Conservation (phyloP, 2,888 invertebrate species). For the Andrena dorsata region DNA sequence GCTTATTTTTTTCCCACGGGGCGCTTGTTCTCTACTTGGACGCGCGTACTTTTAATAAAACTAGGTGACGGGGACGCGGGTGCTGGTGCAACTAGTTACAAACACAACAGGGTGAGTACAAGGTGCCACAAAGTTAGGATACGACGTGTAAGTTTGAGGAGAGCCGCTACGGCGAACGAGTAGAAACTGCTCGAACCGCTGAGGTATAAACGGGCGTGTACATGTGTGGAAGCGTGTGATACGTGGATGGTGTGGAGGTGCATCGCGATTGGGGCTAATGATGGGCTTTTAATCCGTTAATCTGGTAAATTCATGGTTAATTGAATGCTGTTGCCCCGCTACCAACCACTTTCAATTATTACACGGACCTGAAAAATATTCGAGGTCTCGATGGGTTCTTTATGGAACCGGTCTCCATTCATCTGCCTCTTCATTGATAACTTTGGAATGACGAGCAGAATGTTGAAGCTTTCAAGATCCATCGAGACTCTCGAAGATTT, state of each 20-base stretch:
- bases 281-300: neutral
- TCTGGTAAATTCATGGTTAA: no score
- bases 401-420: no score
- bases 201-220: neutral
- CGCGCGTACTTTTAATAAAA: constrained; percentile 20
- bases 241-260: neutral
- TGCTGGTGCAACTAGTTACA: constrained; percentile 52
- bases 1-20: constrained; percentile 4
- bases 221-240: constrained; percentile 19
- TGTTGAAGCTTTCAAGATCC: no score
- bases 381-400: no score
- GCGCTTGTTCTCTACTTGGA: constrained; percentile 10
- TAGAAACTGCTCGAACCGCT: constrained; percentile 38
- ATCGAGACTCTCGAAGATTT: no score
- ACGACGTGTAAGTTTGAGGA: constrained; percentile 41
- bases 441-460: no score
- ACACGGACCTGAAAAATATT: no score
- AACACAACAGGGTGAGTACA: constrained; percentile 45
- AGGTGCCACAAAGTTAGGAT: constrained; percentile 57
- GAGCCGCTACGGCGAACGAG: constrained; percentile 35
- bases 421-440: no score
- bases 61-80: constrained; percentile 17
- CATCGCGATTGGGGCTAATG: constrained; percentile 24
- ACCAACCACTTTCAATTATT: no score
- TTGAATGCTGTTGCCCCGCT: no score